These are phyloP conservation scores for Ptycholaimellus sp. DNA, from an alignment of 2,888 invertebrate species.

Conservation along the genomic window DNA sequence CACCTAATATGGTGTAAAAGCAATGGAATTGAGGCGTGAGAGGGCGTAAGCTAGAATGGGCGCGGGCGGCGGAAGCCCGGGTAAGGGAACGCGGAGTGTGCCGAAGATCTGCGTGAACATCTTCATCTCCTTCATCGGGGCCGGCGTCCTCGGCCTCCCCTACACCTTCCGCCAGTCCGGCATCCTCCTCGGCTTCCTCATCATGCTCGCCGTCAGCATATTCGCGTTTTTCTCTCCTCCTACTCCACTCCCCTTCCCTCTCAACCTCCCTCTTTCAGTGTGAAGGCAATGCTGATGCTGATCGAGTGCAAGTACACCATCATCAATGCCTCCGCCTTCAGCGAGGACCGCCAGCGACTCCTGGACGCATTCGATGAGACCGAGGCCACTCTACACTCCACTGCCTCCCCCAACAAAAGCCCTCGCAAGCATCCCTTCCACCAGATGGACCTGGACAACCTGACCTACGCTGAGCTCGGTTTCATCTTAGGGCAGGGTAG, in stretches of 20 bases:
- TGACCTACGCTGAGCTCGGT: conserved; percentile 28
- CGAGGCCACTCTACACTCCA: not conserved
- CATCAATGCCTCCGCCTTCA: conserved; percentile 10
- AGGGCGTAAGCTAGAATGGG: too few relatives aligned
- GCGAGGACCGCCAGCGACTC: too few relatives aligned
- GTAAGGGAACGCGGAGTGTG: not conserved
- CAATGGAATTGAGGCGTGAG: too few relatives aligned
- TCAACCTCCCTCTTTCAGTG: conserved; percentile 16
- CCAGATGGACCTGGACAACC: conserved; percentile 12
- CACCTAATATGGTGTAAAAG: too few relatives aligned
- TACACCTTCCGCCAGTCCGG: conserved; percentile 31
- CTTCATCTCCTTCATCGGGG: conserved; percentile 31
- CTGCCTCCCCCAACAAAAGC: too few relatives aligned
- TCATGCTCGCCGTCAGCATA: conserved; percentile 26
- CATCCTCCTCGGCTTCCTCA: conserved; percentile 26
- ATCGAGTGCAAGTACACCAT: conserved; percentile 29
- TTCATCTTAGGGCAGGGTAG: too few relatives aligned
- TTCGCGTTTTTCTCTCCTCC: conserved; percentile 14
- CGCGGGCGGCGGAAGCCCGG: not conserved
- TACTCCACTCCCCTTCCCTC: not conserved
- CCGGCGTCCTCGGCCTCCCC: conserved; percentile 30
- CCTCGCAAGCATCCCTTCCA: too few relatives aligned
- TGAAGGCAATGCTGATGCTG: conserved; percentile 29
- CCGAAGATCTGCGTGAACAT: conserved; percentile 29
- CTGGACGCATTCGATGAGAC: too few relatives aligned